A percentile compares a stretch with the other conserved stretches of the same genome.
phyloP scores from a whole-genome alignment of 2,888 invertebrate species.

The Coremacera marginata region DNA sequence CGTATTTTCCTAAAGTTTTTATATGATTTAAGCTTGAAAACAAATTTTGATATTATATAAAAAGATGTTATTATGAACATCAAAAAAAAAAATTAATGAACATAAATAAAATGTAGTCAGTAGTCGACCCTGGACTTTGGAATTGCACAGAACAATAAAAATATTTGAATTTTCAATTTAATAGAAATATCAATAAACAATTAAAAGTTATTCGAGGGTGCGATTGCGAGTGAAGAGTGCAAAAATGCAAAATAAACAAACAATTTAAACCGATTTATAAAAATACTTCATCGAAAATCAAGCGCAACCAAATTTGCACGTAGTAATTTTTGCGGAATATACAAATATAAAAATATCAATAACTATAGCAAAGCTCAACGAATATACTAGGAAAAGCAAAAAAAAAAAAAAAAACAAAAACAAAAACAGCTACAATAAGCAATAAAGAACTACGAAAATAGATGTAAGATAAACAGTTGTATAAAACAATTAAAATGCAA shows the following conservation, averaged over 20 bases:
- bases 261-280: neutral
- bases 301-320: neutral
- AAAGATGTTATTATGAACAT: too few species aligned
- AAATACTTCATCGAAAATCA: neutral
- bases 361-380: neutral
- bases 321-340: neutral
- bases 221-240: neutral
- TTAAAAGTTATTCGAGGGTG: neutral
- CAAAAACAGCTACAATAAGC: slow-evolving; percentile 1
- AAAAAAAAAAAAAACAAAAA: too few species aligned
- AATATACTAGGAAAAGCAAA: too few species aligned
- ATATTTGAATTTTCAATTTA: too few species aligned
- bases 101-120: too few species aligned
- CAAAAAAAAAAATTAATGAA: too few species aligned
- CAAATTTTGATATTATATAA: too few species aligned
- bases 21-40: too few species aligned
- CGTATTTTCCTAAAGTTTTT: too few species aligned
- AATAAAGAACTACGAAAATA: neutral
- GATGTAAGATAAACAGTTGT: neutral
- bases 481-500: neutral
- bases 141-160: neutral
- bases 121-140: slow-evolving; percentile 15
- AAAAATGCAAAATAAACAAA: neutral
- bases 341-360: neutral
- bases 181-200: neutral